These are phyloP conservation scores for Melanocharis versteri DNA, from an alignment of 2,113 vertebrate species.

Conservation along the genomic window DNA sequence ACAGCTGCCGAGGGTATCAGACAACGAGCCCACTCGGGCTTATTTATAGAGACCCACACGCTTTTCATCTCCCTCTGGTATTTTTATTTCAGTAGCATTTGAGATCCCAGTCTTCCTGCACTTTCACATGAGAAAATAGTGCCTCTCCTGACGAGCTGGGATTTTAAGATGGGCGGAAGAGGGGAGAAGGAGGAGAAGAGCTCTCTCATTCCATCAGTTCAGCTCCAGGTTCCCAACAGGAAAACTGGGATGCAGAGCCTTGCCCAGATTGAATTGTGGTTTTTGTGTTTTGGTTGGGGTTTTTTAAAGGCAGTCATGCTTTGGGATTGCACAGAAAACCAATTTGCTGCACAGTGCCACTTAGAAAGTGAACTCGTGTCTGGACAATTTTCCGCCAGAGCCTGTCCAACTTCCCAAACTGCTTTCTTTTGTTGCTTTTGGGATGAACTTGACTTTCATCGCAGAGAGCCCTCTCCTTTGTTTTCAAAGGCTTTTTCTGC, in stretches of 20 bases:
- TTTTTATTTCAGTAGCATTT: slow-evolving; percentile 1
- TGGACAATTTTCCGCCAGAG: slow-evolving; percentile 30
- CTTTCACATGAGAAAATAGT: neutral
- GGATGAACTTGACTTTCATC: slow-evolving; percentile 55
- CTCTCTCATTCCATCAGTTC: neutral
- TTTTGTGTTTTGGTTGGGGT: neutral
- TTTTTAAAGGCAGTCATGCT: neutral
- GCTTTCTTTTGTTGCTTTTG: slow-evolving; percentile 50
- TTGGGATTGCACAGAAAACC: neutral
- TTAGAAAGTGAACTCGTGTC: slow-evolving; percentile 20
- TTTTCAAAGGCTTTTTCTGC: slow-evolving; percentile 46
- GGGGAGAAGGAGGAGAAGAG: neutral
- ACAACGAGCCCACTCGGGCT: neutral
- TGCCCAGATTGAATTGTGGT: neutral
- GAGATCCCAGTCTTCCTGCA: neutral
- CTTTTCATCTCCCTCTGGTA: neutral
- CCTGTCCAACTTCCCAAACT: slow-evolving; percentile 27
- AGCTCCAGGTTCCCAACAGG: neutral
- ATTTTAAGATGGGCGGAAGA: neutral
- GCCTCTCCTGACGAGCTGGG: neutral
- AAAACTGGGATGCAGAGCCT: neutral
- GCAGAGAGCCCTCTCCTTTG: slow-evolving; percentile 30
- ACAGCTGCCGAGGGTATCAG: neutral
- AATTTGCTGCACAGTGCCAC: neutral
- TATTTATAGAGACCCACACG: neutral